Evolutionary conservation across 2,113 vertebrate genomes (phyloP).

Genomic region (Cephalopterus ornatus): DNA sequence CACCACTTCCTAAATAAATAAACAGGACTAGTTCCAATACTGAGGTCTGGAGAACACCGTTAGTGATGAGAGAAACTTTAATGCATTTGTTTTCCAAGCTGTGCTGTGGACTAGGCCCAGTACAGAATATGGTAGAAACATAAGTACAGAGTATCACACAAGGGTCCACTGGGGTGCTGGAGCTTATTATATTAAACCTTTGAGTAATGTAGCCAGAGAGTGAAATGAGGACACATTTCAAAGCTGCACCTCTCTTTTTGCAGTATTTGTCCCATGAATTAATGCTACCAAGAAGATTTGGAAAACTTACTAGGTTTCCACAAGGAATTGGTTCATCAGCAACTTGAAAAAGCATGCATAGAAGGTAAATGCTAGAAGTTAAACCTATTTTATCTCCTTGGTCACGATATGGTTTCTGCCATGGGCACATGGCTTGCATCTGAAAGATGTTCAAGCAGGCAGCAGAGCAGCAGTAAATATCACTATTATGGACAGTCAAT

Average conservation of each 20-base stretch:
- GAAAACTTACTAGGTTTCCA: neutral
- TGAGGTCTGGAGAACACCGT: neutral
- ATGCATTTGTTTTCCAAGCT: neutral
- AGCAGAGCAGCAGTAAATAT: neutral
- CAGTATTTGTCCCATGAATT: neutral
- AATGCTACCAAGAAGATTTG: neutral
- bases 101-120: neutral
- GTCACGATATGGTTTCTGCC: neutral
- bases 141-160: neutral
- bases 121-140: neutral
- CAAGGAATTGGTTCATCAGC: neutral
- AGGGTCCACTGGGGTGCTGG: neutral
- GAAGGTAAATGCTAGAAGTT: neutral
- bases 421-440: neutral
- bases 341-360: neutral
- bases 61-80: neutral
- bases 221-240: rapidly evolving
- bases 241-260: neutral
- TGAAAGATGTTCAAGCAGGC: neutral
- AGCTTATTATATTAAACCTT: neutral
- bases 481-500: neutral
- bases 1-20: neutral
- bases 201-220: neutral
- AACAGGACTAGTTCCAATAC: rapidly evolving
- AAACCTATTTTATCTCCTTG: neutral